Conservation (phyloP, 2,797 vertebrate genomes). For the Sebastiscus albofasciatus region DNA sequence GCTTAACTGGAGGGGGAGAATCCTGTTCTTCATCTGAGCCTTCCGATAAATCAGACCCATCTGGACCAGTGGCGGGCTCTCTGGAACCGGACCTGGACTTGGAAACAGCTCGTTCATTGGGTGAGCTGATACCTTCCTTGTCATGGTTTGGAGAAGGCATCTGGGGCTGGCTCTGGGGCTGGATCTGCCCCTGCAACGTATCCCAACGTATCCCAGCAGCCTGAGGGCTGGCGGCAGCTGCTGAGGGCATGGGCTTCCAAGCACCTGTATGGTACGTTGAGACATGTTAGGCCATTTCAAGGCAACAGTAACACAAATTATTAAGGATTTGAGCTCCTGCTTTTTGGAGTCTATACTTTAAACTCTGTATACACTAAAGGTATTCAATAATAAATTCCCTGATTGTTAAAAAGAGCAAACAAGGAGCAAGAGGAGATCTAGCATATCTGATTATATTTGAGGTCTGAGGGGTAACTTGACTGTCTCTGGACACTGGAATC, state of each 20-base stretch:
- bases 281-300: not conserved
- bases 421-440: not conserved
- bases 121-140: conserved; percentile 24
- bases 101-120: conserved; percentile 47
- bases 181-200: conserved; percentile 32
- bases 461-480: not conserved
- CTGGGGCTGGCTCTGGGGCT: conserved; percentile 10
- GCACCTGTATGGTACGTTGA: conserved; percentile 43
- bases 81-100: conserved; percentile 74
- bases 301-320: not conserved
- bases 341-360: not conserved
- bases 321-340: not conserved
- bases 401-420: not conserved
- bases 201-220: conserved; percentile 33
- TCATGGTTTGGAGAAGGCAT: conserved; percentile 23
- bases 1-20: conserved; percentile 57
- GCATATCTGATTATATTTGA: not conserved
- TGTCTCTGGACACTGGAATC: not conserved
- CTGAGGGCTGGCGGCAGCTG: conserved; percentile 19
- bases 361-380: not conserved
- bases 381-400: not conserved
- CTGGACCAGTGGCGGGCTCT: conserved; percentile 54
- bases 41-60: conserved; percentile 52
- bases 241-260: conserved; percentile 75
- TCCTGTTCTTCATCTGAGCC: conserved; percentile 55